Percentiles rank a stretch among this genome's conserved stretches.
These are phyloP conservation scores for Leptinotarsa texana DNA, from an alignment of 1,140 invertebrate species.

Conservation along the genomic window DNA sequence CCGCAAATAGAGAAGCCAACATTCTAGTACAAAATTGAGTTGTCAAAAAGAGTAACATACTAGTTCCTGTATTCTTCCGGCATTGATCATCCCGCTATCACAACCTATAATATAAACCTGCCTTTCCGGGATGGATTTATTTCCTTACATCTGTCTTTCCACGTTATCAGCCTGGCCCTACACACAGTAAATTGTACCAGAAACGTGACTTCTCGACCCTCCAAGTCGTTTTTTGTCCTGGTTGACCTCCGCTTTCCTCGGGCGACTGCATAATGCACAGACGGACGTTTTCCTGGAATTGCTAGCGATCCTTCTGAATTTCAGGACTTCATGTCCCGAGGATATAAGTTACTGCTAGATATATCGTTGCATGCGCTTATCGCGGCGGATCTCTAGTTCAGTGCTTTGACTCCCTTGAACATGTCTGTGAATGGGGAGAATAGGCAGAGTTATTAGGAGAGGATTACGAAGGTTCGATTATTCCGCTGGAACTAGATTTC, in stretches of 20 bases:
- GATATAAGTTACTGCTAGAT: neutral
- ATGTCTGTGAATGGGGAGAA: neutral
- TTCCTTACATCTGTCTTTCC: conserved; percentile 17
- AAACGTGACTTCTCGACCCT: conserved; percentile 22
- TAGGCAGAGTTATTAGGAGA: neutral
- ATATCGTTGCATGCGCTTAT: neutral
- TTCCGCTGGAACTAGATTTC: neutral
- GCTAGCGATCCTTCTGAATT: neutral
- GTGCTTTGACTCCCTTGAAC: neutral
- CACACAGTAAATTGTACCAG: conserved; percentile 23
- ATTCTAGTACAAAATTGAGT: conserved; percentile 11
- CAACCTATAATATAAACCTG: conserved; percentile 15
- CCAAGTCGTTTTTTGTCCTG: conserved; percentile 15
- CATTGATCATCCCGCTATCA: neutral
- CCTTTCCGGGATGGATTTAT: conserved; percentile 17
- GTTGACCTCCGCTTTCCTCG: conserved; percentile 18
- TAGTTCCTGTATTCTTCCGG: neutral
- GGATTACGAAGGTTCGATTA: neutral
- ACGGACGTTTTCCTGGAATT: conserved; percentile 17
- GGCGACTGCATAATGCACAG: conserved; percentile 19
- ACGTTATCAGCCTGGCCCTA: neutral
- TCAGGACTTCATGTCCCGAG: neutral
- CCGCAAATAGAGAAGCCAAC: neutral
- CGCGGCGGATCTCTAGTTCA: neutral
- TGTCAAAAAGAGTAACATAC: conserved; percentile 9